phyloP scores from a whole-genome alignment of 2,113 vertebrate species.

The Taxidea taxus region DNA sequence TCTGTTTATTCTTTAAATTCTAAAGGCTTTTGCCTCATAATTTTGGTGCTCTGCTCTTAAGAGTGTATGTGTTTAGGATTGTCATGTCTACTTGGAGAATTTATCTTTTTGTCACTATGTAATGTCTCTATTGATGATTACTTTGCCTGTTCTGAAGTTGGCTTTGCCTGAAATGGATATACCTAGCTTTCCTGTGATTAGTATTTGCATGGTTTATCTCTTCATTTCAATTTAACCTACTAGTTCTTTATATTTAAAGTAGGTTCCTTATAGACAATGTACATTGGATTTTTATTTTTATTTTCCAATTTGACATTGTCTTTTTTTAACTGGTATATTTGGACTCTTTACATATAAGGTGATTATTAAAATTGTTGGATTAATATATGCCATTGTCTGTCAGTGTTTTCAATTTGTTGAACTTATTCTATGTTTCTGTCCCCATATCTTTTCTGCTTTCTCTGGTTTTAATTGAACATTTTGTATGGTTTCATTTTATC shows the following conservation, averaged over 20 bases:
- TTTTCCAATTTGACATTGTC: not conserved
- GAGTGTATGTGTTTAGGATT: not conserved
- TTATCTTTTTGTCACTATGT: not conserved
- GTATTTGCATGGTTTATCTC: not conserved
- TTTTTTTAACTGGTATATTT: not conserved
- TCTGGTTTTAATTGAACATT: no score
- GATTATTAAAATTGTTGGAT: not conserved
- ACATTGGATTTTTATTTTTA: not conserved
- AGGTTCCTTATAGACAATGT: no score
- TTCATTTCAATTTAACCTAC: not conserved
- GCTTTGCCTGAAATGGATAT: not conserved
- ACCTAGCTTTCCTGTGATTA: not conserved
- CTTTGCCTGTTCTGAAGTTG: not conserved
- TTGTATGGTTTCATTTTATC: not conserved
- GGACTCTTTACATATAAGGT: not conserved
- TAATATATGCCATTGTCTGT: not conserved
- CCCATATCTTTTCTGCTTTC: not conserved
- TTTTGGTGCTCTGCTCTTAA: not conserved
- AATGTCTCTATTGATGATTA: not conserved
- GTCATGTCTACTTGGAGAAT: not conserved
- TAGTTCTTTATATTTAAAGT: not conserved
- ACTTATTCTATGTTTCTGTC: not conserved
- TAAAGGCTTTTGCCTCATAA: not conserved
- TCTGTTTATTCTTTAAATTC: not conserved
- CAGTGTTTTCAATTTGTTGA: not conserved